Conservation (phyloP, 2,113 vertebrate species). For the Morphnarchus princeps region DNA sequence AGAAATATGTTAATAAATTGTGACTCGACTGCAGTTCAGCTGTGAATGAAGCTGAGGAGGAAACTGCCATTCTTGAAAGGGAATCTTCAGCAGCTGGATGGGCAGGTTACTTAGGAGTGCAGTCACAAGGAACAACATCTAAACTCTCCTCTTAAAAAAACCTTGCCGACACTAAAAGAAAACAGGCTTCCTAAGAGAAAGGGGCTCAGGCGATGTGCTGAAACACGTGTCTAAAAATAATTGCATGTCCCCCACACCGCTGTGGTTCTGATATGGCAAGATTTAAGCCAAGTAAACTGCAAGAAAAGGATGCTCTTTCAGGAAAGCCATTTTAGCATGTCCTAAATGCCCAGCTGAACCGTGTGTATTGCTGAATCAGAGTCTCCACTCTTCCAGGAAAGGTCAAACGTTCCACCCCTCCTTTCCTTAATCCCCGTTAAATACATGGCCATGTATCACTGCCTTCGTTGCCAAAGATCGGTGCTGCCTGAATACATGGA, state of each 20-base stretch:
- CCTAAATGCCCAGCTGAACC: not conserved
- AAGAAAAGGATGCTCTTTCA: not conserved
- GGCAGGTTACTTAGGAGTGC: not conserved
- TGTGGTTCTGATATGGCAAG: not conserved
- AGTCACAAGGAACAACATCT: not conserved
- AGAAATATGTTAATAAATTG: not conserved
- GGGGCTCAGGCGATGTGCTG: fast-evolving
- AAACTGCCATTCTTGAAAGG: not conserved
- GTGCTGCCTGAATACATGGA: not conserved
- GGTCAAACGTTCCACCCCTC: not conserved
- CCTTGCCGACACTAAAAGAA: not conserved
- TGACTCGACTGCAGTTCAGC: not conserved
- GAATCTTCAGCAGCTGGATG: not conserved
- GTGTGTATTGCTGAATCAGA: not conserved
- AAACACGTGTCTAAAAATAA: not conserved
- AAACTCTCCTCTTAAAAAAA: no score
- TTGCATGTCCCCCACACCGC: fast-evolving
- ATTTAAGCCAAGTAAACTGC: not conserved
- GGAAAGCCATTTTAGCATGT: not conserved
- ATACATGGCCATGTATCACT: not conserved
- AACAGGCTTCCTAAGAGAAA: not conserved
- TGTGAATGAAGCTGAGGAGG: not conserved
- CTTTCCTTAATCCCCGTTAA: not conserved
- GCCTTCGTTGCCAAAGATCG: fast-evolving
- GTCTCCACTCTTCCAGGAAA: not conserved